phyloP scores from a whole-genome alignment of 2,888 invertebrate genomes.

The Microctonus aethiopoides region DNA sequence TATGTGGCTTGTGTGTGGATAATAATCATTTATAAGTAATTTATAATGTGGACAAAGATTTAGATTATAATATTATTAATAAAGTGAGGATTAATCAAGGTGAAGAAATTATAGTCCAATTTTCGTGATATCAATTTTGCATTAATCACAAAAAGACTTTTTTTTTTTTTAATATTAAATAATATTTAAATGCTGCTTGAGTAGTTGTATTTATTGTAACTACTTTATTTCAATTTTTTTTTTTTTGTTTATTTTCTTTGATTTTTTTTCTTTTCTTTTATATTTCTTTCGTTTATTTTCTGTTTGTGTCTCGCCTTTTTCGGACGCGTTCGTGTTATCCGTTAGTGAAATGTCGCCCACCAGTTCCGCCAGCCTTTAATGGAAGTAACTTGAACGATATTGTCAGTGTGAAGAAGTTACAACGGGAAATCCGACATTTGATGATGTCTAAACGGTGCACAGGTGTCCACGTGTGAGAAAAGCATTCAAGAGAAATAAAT shows the following conservation, averaged over 20 bases:
- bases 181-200: conserved; percentile 35
- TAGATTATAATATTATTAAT: no score
- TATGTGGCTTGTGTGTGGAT: no score
- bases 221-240: conserved; percentile 18
- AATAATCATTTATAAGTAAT: no score
- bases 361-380: conserved; percentile 30
- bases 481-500: conserved; percentile 26
- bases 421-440: conserved; percentile 44
- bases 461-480: conserved; percentile 51
- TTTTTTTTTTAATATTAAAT: no score
- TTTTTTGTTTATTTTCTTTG: conserved; percentile 15
- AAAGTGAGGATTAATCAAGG: no score
- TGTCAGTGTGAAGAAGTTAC: neutral
- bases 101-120: no score
- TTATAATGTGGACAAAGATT: no score
- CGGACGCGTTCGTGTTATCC: conserved; percentile 18
- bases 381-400: conserved; percentile 24
- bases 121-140: no score
- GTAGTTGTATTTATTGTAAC: no score
- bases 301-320: conserved; percentile 8
- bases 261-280: neutral
- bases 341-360: conserved; percentile 30
- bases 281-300: neutral
- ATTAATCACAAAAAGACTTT: no score
- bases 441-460: conserved; percentile 42